Evolutionary conservation across 2,113 vertebrate genomes (phyloP).

Genomic region (Rhagologus leucostigma): DNA sequence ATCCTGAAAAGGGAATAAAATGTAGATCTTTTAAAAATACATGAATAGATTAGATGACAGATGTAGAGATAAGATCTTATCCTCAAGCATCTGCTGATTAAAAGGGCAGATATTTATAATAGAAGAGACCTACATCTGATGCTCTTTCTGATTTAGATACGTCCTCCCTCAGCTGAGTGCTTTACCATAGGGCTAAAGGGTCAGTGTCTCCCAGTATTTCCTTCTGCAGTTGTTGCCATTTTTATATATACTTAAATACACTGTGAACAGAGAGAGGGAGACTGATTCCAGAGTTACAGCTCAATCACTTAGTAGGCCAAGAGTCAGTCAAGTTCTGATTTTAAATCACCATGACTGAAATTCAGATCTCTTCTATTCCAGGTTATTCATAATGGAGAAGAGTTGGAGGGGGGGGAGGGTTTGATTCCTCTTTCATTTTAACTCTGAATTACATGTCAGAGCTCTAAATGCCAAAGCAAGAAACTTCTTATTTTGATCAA

Average conservation of each 20-base stretch:
- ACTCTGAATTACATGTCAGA: not conserved
- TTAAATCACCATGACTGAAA: not conserved
- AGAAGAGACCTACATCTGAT: not conserved
- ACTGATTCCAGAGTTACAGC: not conserved
- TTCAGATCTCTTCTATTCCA: not conserved
- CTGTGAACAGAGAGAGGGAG: not conserved
- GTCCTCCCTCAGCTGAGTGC: not conserved
- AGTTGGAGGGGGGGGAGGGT: not conserved
- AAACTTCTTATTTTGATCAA: not conserved
- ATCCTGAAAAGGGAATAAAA: not conserved
- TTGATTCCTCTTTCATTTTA: constrained; percentile 8
- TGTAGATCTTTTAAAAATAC: not conserved
- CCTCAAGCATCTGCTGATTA: not conserved
- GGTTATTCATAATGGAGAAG: not conserved
- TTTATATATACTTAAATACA: not conserved
- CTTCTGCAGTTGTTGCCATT: not conserved
- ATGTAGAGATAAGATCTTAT: not conserved
- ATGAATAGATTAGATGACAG: not conserved
- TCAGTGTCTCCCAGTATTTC: not conserved
- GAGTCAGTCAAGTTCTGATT: not conserved
- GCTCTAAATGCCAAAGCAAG: not conserved
- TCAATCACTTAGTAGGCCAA: not conserved
- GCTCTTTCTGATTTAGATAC: not conserved
- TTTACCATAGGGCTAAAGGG: not conserved
- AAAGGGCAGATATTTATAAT: not conserved